Evolutionary conservation across 1,140 invertebrate genomes (phyloP), one percentile per base, ranked within the genome.

Genomic region (Elymnias hypermnestra): DNA sequence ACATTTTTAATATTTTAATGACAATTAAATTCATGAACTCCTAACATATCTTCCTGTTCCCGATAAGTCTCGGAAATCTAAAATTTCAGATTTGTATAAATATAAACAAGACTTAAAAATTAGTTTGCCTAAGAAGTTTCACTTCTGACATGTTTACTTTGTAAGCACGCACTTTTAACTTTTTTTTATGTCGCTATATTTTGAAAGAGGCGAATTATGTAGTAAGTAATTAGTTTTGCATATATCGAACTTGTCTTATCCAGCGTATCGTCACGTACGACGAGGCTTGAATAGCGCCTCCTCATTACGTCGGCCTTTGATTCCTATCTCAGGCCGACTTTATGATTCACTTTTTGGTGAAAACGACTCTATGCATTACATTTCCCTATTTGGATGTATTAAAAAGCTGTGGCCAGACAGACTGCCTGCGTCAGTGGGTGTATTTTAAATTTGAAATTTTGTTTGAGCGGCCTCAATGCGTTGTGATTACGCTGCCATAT

Each of bases 391-490:
- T 77, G 65, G 74, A 61, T 67, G 72, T 83, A 83, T 83, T 83
- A 83, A 83, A 83, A 81, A 77, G 63, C 70, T 83, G 76, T 77
- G 76, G 79, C 76, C 71, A 77, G 74, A 75, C 78, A 41, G 54
- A 52, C 60, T 44, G 48, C 33, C 43, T 53, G 63, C 60, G 47
- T 72, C 69, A 66, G 59, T 72, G 60, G 62, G 45, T 65, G 63
- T 63, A 74, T 77, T 73, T 63, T 70, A 72, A 78, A 74, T 83
- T 74, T 73, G 63, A 72, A 78, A 79, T 77, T 73, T 79, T 65
- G 77, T 75, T 72, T 72, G 57, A 70, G 56, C 56, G 53, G 60
- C 53, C 63, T 76, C 63, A 79, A 76, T 76, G 69, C 69, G 49
- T 54, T 52, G 59, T 66, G 66, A 74, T 76, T 79, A 71, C 19